phyloP scores from a whole-genome alignment of 2,113 vertebrate genomes.

The Sander lucioperca region DNA sequence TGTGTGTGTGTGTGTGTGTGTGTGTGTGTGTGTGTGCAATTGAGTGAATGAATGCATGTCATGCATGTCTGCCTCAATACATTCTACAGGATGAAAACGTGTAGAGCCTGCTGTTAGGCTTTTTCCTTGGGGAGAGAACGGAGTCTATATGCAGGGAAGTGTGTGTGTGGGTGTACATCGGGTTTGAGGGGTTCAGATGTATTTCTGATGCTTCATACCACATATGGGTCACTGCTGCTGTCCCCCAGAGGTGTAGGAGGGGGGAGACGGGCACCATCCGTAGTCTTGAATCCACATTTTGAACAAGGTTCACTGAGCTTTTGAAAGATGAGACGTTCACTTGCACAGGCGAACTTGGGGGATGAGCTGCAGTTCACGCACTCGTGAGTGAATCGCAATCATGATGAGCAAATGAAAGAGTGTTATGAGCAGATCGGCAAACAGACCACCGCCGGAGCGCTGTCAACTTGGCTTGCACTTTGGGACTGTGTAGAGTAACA shows the following conservation, averaged over 20 bases:
- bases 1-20: background rate
- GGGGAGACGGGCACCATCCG: constrained; percentile 25
- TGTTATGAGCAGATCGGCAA: constrained; percentile 11
- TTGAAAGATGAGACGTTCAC: constrained; percentile 17
- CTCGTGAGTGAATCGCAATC: constrained; percentile 50
- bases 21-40: constrained; percentile 23
- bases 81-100: constrained; percentile 73
- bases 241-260: constrained; percentile 51
- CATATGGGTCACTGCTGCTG: constrained; percentile 75
- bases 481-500: constrained; percentile 34
- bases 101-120: constrained; percentile 53
- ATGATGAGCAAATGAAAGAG: constrained; percentile 45
- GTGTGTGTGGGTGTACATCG: constrained; percentile 2
- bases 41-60: constrained; percentile 59
- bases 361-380: constrained; percentile 15
- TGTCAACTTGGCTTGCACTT: constrained; percentile 18
- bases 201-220: constrained; percentile 69
- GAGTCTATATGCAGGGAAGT: background rate
- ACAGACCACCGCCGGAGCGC: constrained; percentile 16
- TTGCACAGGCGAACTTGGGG: background rate
- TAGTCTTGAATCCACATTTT: constrained; percentile 40
- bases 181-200: constrained; percentile 74
- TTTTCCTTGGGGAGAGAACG: constrained; percentile 44
- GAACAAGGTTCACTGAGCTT: constrained; percentile 59
- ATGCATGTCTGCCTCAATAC: constrained; percentile 48